Evolutionary conservation across 2,113 vertebrate species (phyloP), one percentile per base, ranked within the genome.

Genomic region (Coregonus clupeaformis): DNA sequence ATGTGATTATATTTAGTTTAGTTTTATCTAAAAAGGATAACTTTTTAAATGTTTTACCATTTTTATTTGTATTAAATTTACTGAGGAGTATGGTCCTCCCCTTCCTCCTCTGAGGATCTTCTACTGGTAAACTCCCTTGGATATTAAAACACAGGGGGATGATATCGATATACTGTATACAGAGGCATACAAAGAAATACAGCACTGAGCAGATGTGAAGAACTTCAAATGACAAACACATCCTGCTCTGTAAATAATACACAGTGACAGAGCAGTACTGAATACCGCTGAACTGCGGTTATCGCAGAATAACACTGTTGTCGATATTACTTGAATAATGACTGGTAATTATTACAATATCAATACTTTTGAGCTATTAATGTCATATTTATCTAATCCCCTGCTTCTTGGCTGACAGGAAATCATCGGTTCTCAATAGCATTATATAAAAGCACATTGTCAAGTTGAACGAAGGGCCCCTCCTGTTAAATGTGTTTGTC

Each of bases 211-310:
- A 60, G 57, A 60, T 1, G n/a, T 24, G 57, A 60, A 7, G 57
- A 22, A 7, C 6, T 60, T 16, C 1, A 60, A 60, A 60, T n/a
- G 0, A 22, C 57, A 22, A 20, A 59, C 6, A 18, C 29, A 66
- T 66, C 64, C 64, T 66, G 47, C 47, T n/a, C n/a, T n/a, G n/a
- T n/a, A 66, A 66, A 66, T 66, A 66, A 42, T 42, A 20, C 64
- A 29, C 16, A 42, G 36, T 66, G 14, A 32, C 27, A 66, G 64
- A 16, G 4, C 64, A 27, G 14, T 2, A 6, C 27, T 29, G 30
- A 66, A 20, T 66, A 29, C 64, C 27, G 64, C 64, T 66, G 64
- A 32, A 20, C 30, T 2, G 18, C 64, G 18, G 16, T 20, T 32
- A 36, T 66, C 64, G 0, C 4, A 20, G 64, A 9, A 66, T 16